A percentile compares a stretch with the other conserved stretches of the same genome.
Evolutionary conservation across 2,113 vertebrate species (phyloP).

Genomic region (Henicopernis longicauda): DNA sequence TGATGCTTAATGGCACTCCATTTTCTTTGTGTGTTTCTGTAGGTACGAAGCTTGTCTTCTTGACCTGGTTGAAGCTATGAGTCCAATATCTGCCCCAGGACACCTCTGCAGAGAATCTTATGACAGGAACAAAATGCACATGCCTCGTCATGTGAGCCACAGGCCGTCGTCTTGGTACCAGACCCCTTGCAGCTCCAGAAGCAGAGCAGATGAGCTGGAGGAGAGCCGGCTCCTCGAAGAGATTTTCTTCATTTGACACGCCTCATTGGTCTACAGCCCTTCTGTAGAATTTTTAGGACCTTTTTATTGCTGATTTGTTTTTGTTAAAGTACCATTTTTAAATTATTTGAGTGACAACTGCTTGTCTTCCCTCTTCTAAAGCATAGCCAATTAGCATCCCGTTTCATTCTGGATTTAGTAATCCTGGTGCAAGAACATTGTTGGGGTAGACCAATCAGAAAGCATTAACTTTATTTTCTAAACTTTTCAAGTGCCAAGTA

Average conservation of each 20-base stretch:
- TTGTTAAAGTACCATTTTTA: conserved; percentile 25
- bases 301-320: background rate
- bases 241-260: conserved; percentile 91
- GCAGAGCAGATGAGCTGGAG: conserved; percentile 72
- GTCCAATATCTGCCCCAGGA: conserved; percentile 61
- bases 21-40: conserved; percentile 21
- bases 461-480: background rate
- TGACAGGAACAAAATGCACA: background rate
- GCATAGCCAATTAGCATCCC: background rate
- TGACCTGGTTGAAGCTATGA: conserved; percentile 82
- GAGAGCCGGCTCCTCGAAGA: conserved; percentile 91
- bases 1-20: background rate
- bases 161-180: background rate
- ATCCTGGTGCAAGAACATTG: background rate
- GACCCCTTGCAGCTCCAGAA: conserved; percentile 32
- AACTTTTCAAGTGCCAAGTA: conserved; percentile 32
- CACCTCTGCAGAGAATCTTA: background rate
- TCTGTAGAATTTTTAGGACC: background rate
- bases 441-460: conserved; percentile 1
- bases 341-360: conserved; percentile 57
- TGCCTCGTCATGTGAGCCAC: background rate
- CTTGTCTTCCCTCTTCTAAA: conserved; percentile 28
- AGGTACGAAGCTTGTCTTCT: conserved; percentile 82
- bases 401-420: conserved; percentile 3
- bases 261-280: background rate